Conservation (phyloP, 2,888 invertebrate genomes). For the Volucella inanis region DNA sequence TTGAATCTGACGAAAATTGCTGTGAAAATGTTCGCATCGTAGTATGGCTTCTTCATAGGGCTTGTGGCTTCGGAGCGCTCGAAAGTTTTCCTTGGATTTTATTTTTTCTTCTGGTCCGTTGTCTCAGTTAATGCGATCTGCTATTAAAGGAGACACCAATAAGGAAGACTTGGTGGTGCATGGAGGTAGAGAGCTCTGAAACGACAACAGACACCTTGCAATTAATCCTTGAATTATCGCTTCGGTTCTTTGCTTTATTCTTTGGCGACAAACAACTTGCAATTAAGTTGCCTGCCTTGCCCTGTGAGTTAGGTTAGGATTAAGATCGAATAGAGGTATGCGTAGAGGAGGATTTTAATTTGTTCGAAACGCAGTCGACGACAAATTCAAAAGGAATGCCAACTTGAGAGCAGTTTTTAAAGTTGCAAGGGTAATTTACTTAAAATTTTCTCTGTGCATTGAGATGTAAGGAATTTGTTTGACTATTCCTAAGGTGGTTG, state of each 20-base stretch:
- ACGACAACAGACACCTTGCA: conserved; percentile 70
- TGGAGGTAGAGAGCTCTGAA: conserved; percentile 14
- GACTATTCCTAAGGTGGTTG: too few species aligned
- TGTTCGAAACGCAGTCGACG: conserved; percentile 33
- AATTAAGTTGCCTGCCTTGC: conserved; percentile 54
- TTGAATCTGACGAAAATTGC: conserved; percentile 64
- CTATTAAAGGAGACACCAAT: conserved; percentile 55
- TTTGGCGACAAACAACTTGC: conserved; percentile 71
- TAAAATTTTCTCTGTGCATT: conserved; percentile 11
- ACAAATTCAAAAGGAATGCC: conserved; percentile 54
- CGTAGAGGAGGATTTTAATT: conserved; percentile 36
- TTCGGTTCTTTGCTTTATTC: conserved; percentile 59
- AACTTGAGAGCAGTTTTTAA: conserved; percentile 34
- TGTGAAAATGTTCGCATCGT: conserved; percentile 42
- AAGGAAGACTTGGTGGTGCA: conserved; percentile 9
- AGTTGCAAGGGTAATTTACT: conserved; percentile 36
- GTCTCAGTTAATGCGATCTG: conserved; percentile 60
- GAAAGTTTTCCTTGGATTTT: conserved; percentile 39
- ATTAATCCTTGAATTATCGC: conserved; percentile 74
- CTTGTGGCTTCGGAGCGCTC: conserved; percentile 64
- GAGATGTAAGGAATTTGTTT: too few species aligned
- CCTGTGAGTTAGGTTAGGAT: neutral
- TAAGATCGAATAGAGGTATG: neutral
- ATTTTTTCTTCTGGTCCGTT: conserved; percentile 2
- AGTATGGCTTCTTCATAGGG: conserved; percentile 3